phyloP scores from a whole-genome alignment of 2,797 vertebrate species.

The Parauchenoglanis punctatus region DNA sequence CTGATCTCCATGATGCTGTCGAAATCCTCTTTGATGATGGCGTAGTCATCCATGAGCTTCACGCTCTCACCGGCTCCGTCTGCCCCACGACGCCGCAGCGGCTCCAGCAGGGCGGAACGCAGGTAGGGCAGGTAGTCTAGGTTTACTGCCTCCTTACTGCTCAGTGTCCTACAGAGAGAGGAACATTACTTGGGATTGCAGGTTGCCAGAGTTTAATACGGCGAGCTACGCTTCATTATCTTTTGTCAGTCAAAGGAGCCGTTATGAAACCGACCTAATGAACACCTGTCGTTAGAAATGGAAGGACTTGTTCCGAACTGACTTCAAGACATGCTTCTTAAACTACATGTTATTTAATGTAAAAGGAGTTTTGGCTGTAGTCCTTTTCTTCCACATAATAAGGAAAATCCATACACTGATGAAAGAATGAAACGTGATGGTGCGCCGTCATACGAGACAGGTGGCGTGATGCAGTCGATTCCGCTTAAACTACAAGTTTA shows the following conservation, averaged over 20 bases:
- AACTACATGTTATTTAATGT: not conserved
- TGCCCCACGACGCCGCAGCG: constrained; percentile 76
- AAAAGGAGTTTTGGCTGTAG: not conserved
- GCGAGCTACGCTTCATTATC: not conserved
- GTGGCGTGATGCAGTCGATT: not conserved
- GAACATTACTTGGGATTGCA: not conserved
- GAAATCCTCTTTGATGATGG: constrained; percentile 92
- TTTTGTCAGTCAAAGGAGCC: not conserved
- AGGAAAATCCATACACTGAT: not conserved
- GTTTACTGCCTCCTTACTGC: constrained; percentile 87
- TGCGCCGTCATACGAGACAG: not conserved
- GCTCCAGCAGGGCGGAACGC: constrained; percentile 80
- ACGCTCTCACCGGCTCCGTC: constrained; percentile 84
- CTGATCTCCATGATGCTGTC: constrained; percentile 95
- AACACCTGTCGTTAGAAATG: not conserved
- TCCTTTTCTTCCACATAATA: not conserved
- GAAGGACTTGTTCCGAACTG: not conserved
- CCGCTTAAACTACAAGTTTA: not conserved
- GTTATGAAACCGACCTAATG: not conserved
- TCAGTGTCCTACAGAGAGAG: constrained; percentile 76
- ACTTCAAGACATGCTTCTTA: not conserved
- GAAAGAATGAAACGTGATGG: not conserved
- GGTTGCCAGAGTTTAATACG: not conserved
- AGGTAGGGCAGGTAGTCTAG: constrained; percentile 88
- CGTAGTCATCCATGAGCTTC: constrained; percentile 87